Evolutionary conservation across 2,888 invertebrate species (phyloP), one percentile per base, ranked within the genome.

Genomic region (Apoda limacodes): DNA sequence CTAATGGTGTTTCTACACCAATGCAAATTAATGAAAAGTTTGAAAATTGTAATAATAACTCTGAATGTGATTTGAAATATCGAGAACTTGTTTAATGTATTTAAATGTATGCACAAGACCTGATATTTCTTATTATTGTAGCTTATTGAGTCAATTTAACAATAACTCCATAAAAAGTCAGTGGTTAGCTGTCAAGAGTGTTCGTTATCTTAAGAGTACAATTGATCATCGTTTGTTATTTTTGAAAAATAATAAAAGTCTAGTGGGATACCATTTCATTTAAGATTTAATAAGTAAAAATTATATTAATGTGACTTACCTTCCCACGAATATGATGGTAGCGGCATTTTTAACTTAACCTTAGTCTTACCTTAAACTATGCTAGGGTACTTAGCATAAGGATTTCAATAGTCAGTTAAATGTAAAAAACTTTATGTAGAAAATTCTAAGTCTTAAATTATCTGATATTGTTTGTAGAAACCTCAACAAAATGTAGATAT

Each of bases 41-140:
- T 15, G 20, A 29, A 9, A 25, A 15, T 13, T 12, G 22, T 13
- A 10, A 15, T 5, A 24, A 29, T 20, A 9, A 24, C 10, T 17
- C n/a, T n/a, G n/a, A n/a, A n/a, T n/a, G n/a, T n/a, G n/a, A n/a
- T n/a, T n/a, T n/a, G n/a, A 17, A 14, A 5, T 36, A 31, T 30
- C 25, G 28, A 25, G 17, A 28, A 11, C 22, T 39, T 4, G 22
- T n/a, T 21, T 41, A 9, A 45, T 45, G 42, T 46, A 43, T 28
- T 32, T 46, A 11, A 26, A 37, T 15, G 35, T 41, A 6, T 25
- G 30, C n/a, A 39, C 46, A 4, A 27, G 42, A 21, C 43, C 39
- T 13, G 39, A 46, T 11, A 46, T 43, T 11, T 25, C 39, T 2
- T 40, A 26, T 39, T 15, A 36, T 22, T 13, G 34, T 12, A 34